Evolutionary conservation across 2,797 vertebrate species (phyloP).

Genomic region (Pipistrellus pipistrellus): DNA sequence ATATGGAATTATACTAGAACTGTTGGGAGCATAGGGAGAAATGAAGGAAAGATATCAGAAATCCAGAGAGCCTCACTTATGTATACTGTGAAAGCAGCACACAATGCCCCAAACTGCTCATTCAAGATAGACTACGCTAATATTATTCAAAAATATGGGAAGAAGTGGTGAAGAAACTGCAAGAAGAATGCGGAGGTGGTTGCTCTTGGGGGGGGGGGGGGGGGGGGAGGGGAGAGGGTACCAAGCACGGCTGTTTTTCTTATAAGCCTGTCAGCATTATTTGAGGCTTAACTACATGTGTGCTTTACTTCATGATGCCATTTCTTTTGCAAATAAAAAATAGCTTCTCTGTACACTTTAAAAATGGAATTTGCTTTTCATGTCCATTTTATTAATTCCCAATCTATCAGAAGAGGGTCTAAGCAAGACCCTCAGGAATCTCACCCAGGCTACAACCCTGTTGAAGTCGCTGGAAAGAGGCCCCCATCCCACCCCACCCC

Average conservation of each 20-base stretch:
- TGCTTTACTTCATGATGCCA: neutral
- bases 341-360: neutral
- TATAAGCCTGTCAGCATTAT: neutral
- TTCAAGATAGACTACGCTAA: neutral
- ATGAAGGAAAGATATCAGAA: neutral
- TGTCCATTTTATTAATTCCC: neutral
- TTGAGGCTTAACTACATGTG: neutral
- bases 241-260: neutral
- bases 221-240: fast-evolving
- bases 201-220: neutral
- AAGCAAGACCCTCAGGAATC: neutral
- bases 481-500: fast-evolving
- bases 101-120: neutral
- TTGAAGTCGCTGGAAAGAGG: neutral
- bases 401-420: neutral
- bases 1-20: neutral
- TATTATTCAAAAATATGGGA: neutral
- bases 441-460: neutral
- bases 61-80: neutral
- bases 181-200: neutral
- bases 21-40: neutral
- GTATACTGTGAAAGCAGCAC: neutral
- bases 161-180: neutral
- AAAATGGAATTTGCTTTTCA: neutral
- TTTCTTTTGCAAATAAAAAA: neutral